A percentile compares a stretch with the other conserved stretches of the same genome.
phyloP scores from a whole-genome alignment of 2,113 vertebrate genomes.

The Etheostoma cragini region DNA sequence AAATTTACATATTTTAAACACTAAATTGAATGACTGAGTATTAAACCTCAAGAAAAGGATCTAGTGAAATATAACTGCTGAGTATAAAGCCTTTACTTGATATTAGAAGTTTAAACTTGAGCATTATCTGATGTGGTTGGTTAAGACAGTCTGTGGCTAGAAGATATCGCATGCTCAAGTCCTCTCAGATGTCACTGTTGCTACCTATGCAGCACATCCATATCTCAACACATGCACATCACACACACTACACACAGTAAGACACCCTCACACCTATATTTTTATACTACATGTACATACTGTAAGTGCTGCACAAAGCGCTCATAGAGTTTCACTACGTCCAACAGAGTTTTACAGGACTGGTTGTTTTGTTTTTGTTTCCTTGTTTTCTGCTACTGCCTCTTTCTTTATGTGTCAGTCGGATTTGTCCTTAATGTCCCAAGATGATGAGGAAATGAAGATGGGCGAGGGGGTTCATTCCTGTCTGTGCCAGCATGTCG shows the following conservation, averaged over 20 bases:
- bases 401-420: conserved; percentile 4
- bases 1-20: conserved; percentile 25
- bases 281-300: conserved; percentile 52
- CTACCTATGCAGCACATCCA: conserved; percentile 75
- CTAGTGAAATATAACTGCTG: not conserved
- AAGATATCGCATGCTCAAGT: conserved; percentile 49
- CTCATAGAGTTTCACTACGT: conserved; percentile 38
- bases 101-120: conserved; percentile 21
- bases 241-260: conserved; percentile 40
- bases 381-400: conserved; percentile 19
- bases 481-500: conserved; percentile 31
- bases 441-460: not conserved
- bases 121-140: conserved; percentile 19
- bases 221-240: conserved; percentile 36
- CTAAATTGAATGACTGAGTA: conserved; percentile 17
- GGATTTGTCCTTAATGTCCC: conserved; percentile 11
- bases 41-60: conserved; percentile 27
- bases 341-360: conserved; percentile 45
- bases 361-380: conserved; percentile 14
- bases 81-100: conserved; percentile 36
- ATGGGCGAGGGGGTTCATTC: conserved; percentile 66
- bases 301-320: conserved; percentile 35
- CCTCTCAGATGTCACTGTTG: conserved; percentile 66
- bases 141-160: conserved; percentile 10
- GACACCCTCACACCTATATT: conserved; percentile 41